These are phyloP conservation scores for Hirtodrosophila duncani DNA, from an alignment of 2,888 invertebrate genomes.

Conservation along the genomic window DNA sequence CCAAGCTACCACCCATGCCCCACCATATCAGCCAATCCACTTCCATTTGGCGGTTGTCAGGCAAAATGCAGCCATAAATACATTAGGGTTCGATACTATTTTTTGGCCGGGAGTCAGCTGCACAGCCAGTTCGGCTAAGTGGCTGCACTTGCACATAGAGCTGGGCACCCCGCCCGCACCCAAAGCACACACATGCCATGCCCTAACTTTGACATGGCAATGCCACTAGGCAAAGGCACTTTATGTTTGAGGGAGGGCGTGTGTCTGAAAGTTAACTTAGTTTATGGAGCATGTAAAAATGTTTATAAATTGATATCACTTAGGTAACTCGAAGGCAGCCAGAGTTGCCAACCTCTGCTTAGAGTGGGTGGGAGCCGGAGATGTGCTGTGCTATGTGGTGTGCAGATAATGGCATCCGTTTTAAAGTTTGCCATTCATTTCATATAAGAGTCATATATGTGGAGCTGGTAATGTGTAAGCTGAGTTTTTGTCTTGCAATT, in stretches of 20 bases:
- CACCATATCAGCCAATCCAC: slow-evolving; percentile 4
- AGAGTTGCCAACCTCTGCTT: too few species aligned
- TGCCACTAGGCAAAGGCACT: slow-evolving; percentile 20
- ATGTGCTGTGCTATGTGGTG: too few species aligned
- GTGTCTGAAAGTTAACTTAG: slow-evolving; percentile 3
- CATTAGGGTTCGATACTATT: slow-evolving; percentile 64
- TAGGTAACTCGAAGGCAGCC: slow-evolving; percentile 40
- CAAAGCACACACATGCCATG: slow-evolving; percentile 34
- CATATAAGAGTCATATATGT: too few species aligned
- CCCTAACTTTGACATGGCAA: slow-evolving; percentile 14
- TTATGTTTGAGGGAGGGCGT: slow-evolving; percentile 10
- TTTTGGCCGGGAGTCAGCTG: slow-evolving; percentile 51
- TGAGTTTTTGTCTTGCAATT: too few species aligned
- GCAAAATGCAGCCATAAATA: slow-evolving; percentile 65
- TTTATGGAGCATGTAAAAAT: slow-evolving; percentile 34
- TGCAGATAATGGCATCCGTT: too few species aligned
- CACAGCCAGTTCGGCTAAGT: slow-evolving; percentile 57
- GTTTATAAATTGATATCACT: slow-evolving; percentile 50
- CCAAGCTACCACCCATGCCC: neutral
- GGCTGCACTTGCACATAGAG: slow-evolving; percentile 60
- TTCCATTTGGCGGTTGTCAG: slow-evolving; percentile 49
- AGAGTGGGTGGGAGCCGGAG: too few species aligned
- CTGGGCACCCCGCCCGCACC: too few species aligned
- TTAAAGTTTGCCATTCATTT: too few species aligned
- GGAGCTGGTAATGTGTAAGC: too few species aligned